Base-by-base conservation (phyloP, 2,888 invertebrate species). In the Hypselothyrea guttata region DNA sequence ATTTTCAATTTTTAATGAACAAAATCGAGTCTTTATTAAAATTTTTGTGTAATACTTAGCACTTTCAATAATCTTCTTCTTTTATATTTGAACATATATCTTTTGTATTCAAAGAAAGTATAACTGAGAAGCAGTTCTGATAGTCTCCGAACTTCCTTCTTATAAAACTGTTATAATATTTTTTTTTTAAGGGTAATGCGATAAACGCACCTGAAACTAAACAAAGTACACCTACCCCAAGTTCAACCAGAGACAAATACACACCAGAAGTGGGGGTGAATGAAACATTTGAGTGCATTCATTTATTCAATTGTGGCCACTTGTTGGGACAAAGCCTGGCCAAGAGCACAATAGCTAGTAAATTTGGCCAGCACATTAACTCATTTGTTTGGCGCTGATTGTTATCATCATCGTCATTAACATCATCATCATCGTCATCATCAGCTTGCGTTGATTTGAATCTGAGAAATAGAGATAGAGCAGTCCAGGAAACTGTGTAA, bases 301-400 rank as follows among this genome's bases (percentile, higher is more conserved):
- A 83, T 78, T 78, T 78, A 83, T 78, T 78, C 78, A 78, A 78
- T 78, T 78, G 78, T 78, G 78, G 81, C 79, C 79, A 83, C 79
- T 78, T 78, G 83, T 70, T 73, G 46, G 78, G 73, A 78, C 75
- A 78, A 82, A 70, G 78, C 66, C 66, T 42, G 60, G 59, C 54
- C 55, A 41, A 52, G 40, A 11, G 37, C 38, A 78, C 79, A 78
- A 78, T 82, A 74, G 63, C 47, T 41, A 56, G 60, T 71, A 81
- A 81, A 78, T 84, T 84, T 75, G 61, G 63, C 47, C 54, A 51
- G 68, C 55, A 69, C 75, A 81, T 84, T 78, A 81, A 82, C 84
- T 81, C 71, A 84, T 84, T 81, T 81, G 84, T 81, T 75, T 69
- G 79, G 66, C 71, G 49, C 61, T 81, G 84, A 84, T 81, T 84